Conservation (phyloP, 2,888 invertebrate genomes). For the Eupithecia vulgata region DNA sequence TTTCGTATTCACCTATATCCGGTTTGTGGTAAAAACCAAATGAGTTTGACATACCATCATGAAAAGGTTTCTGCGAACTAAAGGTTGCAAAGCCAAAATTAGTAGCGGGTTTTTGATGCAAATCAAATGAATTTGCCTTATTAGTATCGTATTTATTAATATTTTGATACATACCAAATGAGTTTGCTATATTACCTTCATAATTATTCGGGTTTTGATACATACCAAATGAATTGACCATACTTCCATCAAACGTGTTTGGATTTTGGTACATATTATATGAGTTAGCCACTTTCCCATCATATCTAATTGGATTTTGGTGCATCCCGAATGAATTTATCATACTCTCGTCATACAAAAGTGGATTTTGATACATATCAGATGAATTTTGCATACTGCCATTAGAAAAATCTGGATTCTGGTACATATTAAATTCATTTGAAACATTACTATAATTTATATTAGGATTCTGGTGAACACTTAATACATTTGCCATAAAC, state of each 20-base stretch:
- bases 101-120: neutral
- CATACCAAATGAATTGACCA: neutral
- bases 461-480: neutral
- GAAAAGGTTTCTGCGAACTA: neutral
- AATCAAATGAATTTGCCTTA: neutral
- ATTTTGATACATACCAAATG: neutral
- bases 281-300: neutral
- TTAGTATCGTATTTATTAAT: neutral
- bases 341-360: neutral
- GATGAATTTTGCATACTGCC: neutral
- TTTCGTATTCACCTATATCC: neutral
- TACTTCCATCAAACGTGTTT: no score
- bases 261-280: no score
- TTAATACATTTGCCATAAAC: neutral
- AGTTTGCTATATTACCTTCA: neutral
- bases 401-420: neutral
- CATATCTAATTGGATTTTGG: neutral
- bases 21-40: neutral
- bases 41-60: neutral
- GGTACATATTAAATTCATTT: neutral
- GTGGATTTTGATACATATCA: neutral
- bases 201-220: neutral
- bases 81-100: neutral
- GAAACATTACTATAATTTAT: neutral
- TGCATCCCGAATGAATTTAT: neutral